Conservation (phyloP, 1,140 invertebrate species). For the Lordiphosa mommai region DNA sequence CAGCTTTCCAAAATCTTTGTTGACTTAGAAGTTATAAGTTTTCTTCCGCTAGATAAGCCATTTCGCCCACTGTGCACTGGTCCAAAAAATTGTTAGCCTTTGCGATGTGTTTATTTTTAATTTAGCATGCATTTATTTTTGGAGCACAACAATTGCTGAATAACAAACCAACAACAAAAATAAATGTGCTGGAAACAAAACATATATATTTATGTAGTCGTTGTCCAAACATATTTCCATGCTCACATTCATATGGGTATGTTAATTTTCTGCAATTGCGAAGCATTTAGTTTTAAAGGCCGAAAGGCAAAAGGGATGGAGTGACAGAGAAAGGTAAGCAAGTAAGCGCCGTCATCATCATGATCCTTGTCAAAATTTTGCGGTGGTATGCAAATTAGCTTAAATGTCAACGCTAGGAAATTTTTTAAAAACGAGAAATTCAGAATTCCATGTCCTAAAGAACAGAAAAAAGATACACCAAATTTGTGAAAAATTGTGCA, state of each 20-base stretch:
- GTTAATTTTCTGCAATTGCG: slow-evolving; percentile 6
- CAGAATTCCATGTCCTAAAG: too few species aligned
- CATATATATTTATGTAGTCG: neutral
- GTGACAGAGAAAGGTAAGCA: neutral
- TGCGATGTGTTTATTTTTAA: too few species aligned
- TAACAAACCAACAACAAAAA: neutral
- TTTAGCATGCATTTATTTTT: too few species aligned
- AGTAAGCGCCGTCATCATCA: slow-evolving; percentile 1
- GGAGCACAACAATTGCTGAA: too few species aligned
- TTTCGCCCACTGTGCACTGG: too few species aligned
- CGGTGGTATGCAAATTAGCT: slow-evolving; percentile 14
- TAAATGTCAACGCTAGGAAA: slow-evolving; percentile 15
- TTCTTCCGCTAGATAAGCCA: too few species aligned
- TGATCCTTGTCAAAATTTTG: slow-evolving; percentile 7
- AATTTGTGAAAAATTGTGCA: slow-evolving; percentile 60
- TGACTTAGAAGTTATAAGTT: too few species aligned
- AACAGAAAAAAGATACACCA: slow-evolving; percentile 7
- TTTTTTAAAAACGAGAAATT: too few species aligned
- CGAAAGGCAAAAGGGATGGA: neutral
- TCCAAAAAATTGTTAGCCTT: too few species aligned
- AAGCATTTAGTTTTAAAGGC: slow-evolving; percentile 6
- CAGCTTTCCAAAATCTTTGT: too few species aligned
- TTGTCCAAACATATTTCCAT: neutral
- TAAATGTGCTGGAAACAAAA: neutral
- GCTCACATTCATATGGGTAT: neutral